Evolutionary conservation across 2,113 vertebrate genomes (phyloP).

Genomic region (Ailuropoda melanoleuca): DNA sequence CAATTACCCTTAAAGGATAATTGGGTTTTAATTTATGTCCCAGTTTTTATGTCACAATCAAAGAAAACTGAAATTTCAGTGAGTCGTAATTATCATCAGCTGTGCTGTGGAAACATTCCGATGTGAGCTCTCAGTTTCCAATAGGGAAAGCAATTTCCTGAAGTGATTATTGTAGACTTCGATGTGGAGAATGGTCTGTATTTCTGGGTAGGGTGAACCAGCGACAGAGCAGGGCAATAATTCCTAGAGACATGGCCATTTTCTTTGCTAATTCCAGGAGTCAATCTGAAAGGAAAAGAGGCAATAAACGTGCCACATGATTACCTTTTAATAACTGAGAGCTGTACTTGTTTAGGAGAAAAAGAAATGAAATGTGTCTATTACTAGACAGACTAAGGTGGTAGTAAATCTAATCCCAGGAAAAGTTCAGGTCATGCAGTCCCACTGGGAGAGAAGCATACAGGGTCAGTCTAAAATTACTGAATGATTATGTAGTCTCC

Average conservation of each 20-base stretch:
- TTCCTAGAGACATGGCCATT: slow-evolving; percentile 28
- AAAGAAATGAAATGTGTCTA: slow-evolving; percentile 31
- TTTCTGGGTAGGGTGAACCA: slow-evolving; percentile 6
- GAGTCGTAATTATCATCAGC: slow-evolving; percentile 69
- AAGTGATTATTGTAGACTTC: slow-evolving; percentile 59
- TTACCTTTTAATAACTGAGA: background rate
- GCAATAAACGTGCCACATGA: background rate
- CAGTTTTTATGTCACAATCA: slow-evolving; percentile 68
- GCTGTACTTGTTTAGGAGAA: background rate
- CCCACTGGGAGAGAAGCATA: background rate
- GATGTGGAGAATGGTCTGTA: background rate
- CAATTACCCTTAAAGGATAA: slow-evolving; percentile 75
- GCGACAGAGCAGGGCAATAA: background rate
- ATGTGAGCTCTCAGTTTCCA: slow-evolving; percentile 55
- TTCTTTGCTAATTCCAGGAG: slow-evolving; percentile 39
- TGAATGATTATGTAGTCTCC: background rate
- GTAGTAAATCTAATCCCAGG: background rate
- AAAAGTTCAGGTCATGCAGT: background rate
- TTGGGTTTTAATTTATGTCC: slow-evolving; percentile 74
- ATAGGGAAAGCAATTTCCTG: slow-evolving; percentile 69
- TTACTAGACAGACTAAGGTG: background rate
- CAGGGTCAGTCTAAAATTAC: background rate
- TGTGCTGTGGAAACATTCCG: slow-evolving; percentile 57
- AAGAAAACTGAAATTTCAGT: slow-evolving; percentile 69
- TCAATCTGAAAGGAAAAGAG: background rate